A percentile compares a stretch with the other conserved stretches of the same genome.
Evolutionary conservation across 2,888 invertebrate species (phyloP).

Genomic region (Mechanitis messenoides): DNA sequence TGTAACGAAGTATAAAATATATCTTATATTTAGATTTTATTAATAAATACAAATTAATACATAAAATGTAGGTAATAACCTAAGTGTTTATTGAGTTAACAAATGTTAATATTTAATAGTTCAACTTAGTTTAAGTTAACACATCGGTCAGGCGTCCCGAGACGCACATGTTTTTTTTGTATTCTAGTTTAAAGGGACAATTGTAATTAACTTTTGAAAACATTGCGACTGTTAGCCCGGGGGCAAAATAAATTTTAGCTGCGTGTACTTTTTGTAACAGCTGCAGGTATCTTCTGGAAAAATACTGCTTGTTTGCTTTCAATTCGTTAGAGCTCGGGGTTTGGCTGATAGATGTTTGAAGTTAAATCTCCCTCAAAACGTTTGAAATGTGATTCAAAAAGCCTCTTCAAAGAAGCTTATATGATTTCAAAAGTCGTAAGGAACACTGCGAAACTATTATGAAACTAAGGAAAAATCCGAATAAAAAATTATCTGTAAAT

Average conservation of each 20-base stretch:
- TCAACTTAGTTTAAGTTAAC: too few relatives aligned
- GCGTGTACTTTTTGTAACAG: conserved; percentile 57
- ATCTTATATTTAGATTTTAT: too few relatives aligned
- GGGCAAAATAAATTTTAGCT: conserved; percentile 29
- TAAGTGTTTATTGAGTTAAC: too few relatives aligned
- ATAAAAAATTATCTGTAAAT: not conserved
- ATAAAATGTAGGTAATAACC: too few relatives aligned
- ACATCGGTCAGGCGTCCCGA: too few relatives aligned
- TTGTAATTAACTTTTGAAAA: conserved; percentile 42
- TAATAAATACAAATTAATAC: too few relatives aligned
- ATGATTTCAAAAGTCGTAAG: conserved; percentile 14
- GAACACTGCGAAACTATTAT: not conserved
- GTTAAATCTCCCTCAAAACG: conserved; percentile 73
- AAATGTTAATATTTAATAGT: too few relatives aligned
- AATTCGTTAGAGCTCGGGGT: conserved; percentile 57
- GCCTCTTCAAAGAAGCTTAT: conserved; percentile 58
- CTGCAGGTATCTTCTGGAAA: conserved; percentile 54
- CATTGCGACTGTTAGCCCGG: conserved; percentile 18
- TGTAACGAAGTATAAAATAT: too few relatives aligned
- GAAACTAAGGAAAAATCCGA: not conserved
- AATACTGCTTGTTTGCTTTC: conserved; percentile 70
- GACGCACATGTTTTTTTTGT: not conserved
- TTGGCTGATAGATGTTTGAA: conserved; percentile 64
- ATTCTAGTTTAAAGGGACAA: not conserved
- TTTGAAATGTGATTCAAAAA: conserved; percentile 65